phyloP scores from a whole-genome alignment of 2,113 vertebrate genomes.

The Bujurquina vittata region DNA sequence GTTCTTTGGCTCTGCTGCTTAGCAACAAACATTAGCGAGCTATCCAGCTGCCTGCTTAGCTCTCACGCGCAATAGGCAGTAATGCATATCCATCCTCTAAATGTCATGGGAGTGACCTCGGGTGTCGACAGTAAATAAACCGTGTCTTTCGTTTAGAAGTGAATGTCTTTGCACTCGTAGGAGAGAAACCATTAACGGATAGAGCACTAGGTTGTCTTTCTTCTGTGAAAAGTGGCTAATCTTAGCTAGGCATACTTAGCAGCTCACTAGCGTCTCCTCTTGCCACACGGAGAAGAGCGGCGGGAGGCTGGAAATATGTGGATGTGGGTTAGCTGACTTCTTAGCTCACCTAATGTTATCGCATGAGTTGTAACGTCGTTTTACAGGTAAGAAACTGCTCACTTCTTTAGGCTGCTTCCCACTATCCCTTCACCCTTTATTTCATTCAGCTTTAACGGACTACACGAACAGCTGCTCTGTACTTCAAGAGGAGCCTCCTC shows the following conservation, averaged over 20 bases:
- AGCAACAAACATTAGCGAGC: slow-evolving; percentile 69
- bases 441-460: not conserved
- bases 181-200: not conserved
- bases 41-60: slow-evolving; percentile 47
- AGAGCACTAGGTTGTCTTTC: slow-evolving; percentile 8
- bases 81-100: not conserved
- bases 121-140: not conserved
- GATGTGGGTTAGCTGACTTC: slow-evolving; percentile 8
- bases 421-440: not conserved
- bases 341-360: slow-evolving; percentile 41
- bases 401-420: not conserved
- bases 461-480: slow-evolving; percentile 11
- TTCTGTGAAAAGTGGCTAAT: slow-evolving; percentile 50
- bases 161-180: not conserved
- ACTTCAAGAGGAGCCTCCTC: not conserved
- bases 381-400: slow-evolving; percentile 48
- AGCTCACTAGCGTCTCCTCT: slow-evolving; percentile 22
- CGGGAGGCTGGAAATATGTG: slow-evolving; percentile 43
- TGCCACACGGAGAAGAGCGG: slow-evolving; percentile 16
- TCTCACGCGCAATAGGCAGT: slow-evolving; percentile 8
- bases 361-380: slow-evolving; percentile 16
- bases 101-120: not conserved
- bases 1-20: slow-evolving; percentile 60
- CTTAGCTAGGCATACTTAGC: slow-evolving; percentile 57
- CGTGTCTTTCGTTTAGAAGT: not conserved